Evolutionary conservation across 2,797 vertebrate genomes (phyloP).

Genomic region (Typhlichthys eigenmanni): DNA sequence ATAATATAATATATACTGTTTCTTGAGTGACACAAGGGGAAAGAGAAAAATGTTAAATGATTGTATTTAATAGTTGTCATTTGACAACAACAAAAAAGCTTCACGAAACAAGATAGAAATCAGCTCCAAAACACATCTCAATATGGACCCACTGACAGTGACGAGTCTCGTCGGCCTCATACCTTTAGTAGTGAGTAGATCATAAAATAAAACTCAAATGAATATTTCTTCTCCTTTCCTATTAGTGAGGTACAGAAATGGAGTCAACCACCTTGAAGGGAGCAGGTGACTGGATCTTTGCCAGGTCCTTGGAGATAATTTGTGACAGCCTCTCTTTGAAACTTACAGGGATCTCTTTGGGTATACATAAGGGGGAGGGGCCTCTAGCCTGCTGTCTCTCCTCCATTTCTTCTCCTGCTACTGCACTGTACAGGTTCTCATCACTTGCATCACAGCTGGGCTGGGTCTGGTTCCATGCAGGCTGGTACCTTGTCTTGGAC

Average conservation of each 20-base stretch:
- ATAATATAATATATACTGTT: slow-evolving; percentile 10
- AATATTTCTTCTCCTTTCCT: slow-evolving; percentile 30
- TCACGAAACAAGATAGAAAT: too few species aligned
- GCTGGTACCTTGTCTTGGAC: slow-evolving; percentile 27
- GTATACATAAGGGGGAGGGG: slow-evolving; percentile 20
- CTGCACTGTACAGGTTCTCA: slow-evolving; percentile 9
- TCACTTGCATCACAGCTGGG: background rate
- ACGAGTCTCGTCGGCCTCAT: too few species aligned
- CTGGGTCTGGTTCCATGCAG: slow-evolving; percentile 21
- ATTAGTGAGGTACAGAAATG: slow-evolving; percentile 37
- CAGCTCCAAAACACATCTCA: too few species aligned
- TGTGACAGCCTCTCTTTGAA: slow-evolving; percentile 77
- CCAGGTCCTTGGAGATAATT: slow-evolving; percentile 73
- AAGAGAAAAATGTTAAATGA: slow-evolving; percentile 27
- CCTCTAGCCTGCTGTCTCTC: slow-evolving; percentile 29
- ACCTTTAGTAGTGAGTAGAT: background rate
- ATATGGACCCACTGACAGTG: too few species aligned
- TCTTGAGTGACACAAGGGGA: too few species aligned
- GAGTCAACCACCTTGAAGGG: slow-evolving; percentile 30
- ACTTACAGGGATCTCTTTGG: slow-evolving; percentile 49
- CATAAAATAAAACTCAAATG: background rate
- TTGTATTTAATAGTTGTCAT: slow-evolving; percentile 39
- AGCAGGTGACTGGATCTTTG: slow-evolving; percentile 57
- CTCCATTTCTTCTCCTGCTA: slow-evolving; percentile 30
- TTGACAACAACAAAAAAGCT: slow-evolving; percentile 10